Evolutionary conservation across 2,113 vertebrate species (phyloP).

Genomic region (Anser cygnoides): DNA sequence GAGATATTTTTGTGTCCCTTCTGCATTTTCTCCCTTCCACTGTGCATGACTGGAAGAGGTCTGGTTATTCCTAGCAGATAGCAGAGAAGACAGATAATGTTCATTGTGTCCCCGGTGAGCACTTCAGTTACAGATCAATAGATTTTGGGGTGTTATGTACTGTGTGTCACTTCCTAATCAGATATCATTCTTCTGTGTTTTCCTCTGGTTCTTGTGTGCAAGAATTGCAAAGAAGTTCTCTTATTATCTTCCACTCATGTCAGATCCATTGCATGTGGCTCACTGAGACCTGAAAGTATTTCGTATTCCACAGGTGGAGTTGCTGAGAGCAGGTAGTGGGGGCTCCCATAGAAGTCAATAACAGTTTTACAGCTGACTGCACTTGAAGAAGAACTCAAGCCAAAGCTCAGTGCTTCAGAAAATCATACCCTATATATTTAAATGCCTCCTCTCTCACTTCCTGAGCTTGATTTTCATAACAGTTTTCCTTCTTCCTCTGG

Average conservation of each 20-base stretch:
- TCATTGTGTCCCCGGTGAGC: neutral
- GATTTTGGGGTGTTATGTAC: neutral
- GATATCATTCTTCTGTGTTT: neutral
- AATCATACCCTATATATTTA: neutral
- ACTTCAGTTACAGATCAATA: neutral
- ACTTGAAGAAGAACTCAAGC: neutral
- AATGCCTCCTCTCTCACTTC: slow-evolving; percentile 28
- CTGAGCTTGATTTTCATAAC: slow-evolving; percentile 20
- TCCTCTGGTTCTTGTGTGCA: neutral
- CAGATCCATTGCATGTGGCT: neutral
- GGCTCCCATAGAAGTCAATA: neutral
- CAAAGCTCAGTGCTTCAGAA: neutral
- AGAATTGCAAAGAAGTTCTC: neutral
- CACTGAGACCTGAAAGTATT: neutral
- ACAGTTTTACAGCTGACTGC: neutral
- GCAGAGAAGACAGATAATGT: neutral
- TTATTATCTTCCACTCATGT: neutral
- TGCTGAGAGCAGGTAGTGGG: accelerated
- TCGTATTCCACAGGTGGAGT: neutral
- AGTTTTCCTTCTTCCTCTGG: slow-evolving; percentile 39
- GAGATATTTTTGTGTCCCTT: neutral
- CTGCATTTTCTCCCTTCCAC: neutral
- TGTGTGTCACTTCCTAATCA: neutral
- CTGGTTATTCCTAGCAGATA: neutral
- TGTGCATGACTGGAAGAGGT: neutral